Evolutionary conservation across 2,888 invertebrate genomes (phyloP), one percentile per base, ranked within the genome.

Genomic region (Emmelina monodactyla): DNA sequence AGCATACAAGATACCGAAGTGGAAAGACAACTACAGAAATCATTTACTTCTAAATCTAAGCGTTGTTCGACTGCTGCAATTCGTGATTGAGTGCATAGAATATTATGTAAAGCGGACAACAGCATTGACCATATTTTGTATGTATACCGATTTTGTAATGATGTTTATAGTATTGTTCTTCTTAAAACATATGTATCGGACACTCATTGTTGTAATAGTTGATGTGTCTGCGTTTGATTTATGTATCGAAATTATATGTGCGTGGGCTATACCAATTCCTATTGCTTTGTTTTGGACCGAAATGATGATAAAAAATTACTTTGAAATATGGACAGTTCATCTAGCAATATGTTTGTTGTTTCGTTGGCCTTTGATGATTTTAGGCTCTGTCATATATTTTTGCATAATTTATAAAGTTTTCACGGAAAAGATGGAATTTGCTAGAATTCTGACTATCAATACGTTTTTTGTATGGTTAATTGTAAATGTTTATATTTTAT

Each of bases 41-140:
- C 76, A 75, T 55, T 71, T 78, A 72, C 49, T 78, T 41, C 60
- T 73, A 60, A 75, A 78, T 47, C 49, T 78, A 34, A 72, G 69
- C 44, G 46, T 68, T 5, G 64, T 65, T 3, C 58, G 75, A 10
- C 66, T 76, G 39, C 34, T 73, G 4, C 71, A 73, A 50, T 59
- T 13, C 13, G 37, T 71, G 1, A 48, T 71, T 32, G 53, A 58
- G 39, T 53, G 64, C 15, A 37, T 61, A 4, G 51, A 57, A 35
- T 73, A 62, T 42, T 44, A 58, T 33, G 46, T 59, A 34, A 49
- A 55, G 10, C 37, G 37, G 22, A 35, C 41, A 9, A 41, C 53
- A 16, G 14, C 40, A n/a, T 33, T 43, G 5, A 46, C 45, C 3
- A 12, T 37, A 22, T 30, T 53, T 51, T 51, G n/a, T 55, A 62